These are phyloP conservation scores for Nannoperca australis DNA, from an alignment of 2,797 vertebrate species.

Conservation along the genomic window DNA sequence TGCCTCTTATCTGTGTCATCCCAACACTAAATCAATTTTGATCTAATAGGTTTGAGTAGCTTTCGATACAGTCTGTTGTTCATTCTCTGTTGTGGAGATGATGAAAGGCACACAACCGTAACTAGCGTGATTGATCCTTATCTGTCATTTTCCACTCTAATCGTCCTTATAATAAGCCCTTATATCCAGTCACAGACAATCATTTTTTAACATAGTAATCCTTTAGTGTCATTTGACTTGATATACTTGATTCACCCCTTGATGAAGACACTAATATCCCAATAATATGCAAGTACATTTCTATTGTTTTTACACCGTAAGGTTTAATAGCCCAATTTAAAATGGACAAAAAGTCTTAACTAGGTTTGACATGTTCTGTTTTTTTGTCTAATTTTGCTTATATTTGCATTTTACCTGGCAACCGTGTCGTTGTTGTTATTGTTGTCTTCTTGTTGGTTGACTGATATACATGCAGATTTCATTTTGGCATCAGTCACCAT, in stretches of 20 bases:
- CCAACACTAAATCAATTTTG: neutral
- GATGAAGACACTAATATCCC: neutral
- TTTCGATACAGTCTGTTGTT: neutral
- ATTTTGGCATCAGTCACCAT: neutral
- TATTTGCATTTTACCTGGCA: neutral
- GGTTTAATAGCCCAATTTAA: neutral
- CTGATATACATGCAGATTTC: neutral
- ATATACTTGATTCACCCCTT: neutral
- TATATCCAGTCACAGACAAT: neutral
- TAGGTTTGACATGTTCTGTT: neutral
- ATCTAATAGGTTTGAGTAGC: neutral
- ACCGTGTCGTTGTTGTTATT: too few relatives aligned
- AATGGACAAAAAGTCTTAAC: neutral
- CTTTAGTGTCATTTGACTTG: neutral
- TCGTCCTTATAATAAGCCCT: neutral
- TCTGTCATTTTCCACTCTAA: neutral
- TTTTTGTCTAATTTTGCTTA: neutral
- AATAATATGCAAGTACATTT: neutral
- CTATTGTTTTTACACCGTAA: neutral
- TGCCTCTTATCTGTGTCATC: neutral
- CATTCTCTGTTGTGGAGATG: neutral
- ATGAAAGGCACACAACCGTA: neutral
- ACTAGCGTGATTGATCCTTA: neutral
- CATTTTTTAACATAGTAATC: neutral
- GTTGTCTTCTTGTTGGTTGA: neutral